Conservation (phyloP, 2,113 vertebrate genomes). For the Vulpes vulpes region DNA sequence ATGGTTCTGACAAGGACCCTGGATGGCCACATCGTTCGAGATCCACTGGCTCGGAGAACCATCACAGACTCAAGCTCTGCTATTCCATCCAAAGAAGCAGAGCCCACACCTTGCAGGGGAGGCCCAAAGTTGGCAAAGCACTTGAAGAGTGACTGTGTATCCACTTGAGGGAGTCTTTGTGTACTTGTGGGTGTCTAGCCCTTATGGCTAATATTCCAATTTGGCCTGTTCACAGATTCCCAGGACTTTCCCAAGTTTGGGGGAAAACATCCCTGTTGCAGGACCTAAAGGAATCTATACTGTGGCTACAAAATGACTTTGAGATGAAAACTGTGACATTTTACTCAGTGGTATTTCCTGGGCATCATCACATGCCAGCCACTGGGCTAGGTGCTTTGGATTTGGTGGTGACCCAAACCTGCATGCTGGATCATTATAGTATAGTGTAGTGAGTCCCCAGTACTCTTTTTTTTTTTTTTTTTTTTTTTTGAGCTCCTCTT, state of each 20-base stretch:
- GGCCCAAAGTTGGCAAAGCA: conserved; percentile 71
- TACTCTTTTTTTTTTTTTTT: not conserved
- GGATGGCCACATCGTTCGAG: not conserved
- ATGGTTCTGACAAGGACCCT: conserved; percentile 65
- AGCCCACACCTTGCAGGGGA: conserved; percentile 69
- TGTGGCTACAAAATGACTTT: conserved; percentile 15
- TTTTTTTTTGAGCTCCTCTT: not conserved
- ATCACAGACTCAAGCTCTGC: conserved; percentile 28
- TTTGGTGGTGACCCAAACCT: conserved; percentile 30
- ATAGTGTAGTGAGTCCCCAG: conserved; percentile 43
- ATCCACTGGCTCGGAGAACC: conserved; percentile 53
- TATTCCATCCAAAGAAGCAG: conserved; percentile 67
- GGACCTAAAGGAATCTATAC: not conserved
- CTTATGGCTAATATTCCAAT: conserved; percentile 79
- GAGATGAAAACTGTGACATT: not conserved
- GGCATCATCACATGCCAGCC: not conserved
- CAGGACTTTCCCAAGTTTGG: conserved; percentile 64
- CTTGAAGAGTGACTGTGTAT: conserved; percentile 73
- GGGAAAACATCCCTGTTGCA: conserved; percentile 54
- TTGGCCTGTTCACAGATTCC: conserved; percentile 59
- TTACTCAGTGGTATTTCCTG: conserved; percentile 45
- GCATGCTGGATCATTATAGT: not conserved
- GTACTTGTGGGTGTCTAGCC: conserved; percentile 74
- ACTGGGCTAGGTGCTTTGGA: not conserved
- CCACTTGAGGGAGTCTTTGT: conserved; percentile 75